These are phyloP conservation scores for Periplaneta americana DNA, from an alignment of 1,140 invertebrate genomes.

Conservation along the genomic window DNA sequence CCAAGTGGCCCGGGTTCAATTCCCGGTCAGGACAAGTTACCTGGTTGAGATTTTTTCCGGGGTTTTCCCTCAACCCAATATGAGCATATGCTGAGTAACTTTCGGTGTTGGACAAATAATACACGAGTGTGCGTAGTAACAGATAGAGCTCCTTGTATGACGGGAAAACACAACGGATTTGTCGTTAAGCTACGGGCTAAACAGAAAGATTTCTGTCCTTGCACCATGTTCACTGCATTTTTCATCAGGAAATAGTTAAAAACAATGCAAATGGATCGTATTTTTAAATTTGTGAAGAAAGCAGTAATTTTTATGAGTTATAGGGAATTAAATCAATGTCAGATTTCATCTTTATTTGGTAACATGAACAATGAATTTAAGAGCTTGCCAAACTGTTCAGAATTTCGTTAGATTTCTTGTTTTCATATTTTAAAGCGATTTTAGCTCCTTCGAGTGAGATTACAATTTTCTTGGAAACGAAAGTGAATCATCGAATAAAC, in stretches of 20 bases:
- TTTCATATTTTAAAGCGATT: background rate
- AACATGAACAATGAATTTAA: too few species aligned
- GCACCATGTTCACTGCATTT: background rate
- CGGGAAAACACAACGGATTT: background rate
- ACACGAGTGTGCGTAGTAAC: conserved; percentile 11
- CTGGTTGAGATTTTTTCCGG: too few species aligned
- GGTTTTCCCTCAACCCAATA: too few species aligned
- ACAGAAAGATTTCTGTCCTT: background rate
- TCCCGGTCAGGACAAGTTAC: too few species aligned
- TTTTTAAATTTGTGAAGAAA: conserved; percentile 9
- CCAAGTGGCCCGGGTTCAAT: too few species aligned
- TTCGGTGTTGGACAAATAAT: too few species aligned
- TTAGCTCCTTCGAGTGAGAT: conserved; percentile 1
- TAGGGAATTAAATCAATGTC: background rate
- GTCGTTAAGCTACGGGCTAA: background rate
- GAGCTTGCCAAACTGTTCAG: too few species aligned
- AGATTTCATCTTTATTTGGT: background rate
- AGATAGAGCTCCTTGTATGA: background rate
- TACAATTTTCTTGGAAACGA: background rate
- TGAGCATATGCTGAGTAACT: too few species aligned
- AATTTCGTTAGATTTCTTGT: conserved; percentile 8
- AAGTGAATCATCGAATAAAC: background rate
- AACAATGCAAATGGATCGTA: background rate
- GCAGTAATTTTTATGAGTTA: background rate
- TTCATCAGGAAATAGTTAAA: conserved; percentile 4